These are phyloP conservation scores for Achlya flavicornis DNA, from an alignment of 2,888 invertebrate genomes.

Conservation along the genomic window DNA sequence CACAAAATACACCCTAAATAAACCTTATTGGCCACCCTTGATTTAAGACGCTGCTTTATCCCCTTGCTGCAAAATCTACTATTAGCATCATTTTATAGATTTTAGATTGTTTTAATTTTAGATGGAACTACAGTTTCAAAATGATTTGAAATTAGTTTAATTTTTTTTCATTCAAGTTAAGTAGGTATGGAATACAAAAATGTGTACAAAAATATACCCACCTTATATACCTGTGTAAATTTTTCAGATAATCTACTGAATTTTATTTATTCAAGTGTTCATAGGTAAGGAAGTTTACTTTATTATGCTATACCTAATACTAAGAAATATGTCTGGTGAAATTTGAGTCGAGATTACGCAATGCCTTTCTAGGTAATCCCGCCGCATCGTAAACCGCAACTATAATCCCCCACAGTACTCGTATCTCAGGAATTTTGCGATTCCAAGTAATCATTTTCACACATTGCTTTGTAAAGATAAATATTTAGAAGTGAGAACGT, in stretches of 20 bases:
- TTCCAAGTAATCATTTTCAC: slow-evolving; percentile 44
- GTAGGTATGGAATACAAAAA: too few species aligned
- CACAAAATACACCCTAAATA: too few species aligned
- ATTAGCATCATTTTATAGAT: too few species aligned
- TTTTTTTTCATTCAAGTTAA: too few species aligned
- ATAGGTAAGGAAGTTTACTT: not conserved
- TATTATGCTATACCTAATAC: slow-evolving; percentile 16
- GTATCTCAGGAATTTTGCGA: slow-evolving; percentile 43
- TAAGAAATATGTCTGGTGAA: slow-evolving; percentile 27
- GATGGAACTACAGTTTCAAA: too few species aligned
- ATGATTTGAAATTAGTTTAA: too few species aligned
- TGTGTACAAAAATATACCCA: too few species aligned
- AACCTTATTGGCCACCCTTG: too few species aligned
- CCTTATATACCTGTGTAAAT: too few species aligned
- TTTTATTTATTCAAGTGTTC: not conserved
- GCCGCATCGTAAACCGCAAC: slow-evolving; percentile 38
- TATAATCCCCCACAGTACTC: slow-evolving; percentile 35
- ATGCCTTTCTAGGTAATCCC: slow-evolving; percentile 37
- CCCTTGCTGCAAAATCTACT: too few species aligned
- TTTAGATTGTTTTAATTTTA: too few species aligned
- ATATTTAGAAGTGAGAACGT: slow-evolving; percentile 22
- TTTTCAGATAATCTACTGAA: not conserved
- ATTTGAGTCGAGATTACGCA: slow-evolving; percentile 43
- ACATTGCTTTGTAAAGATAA: slow-evolving; percentile 36
- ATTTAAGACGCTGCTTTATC: too few species aligned